phyloP scores from a whole-genome alignment of 2,113 vertebrate species.

The Microcebus ravelobensis region DNA sequence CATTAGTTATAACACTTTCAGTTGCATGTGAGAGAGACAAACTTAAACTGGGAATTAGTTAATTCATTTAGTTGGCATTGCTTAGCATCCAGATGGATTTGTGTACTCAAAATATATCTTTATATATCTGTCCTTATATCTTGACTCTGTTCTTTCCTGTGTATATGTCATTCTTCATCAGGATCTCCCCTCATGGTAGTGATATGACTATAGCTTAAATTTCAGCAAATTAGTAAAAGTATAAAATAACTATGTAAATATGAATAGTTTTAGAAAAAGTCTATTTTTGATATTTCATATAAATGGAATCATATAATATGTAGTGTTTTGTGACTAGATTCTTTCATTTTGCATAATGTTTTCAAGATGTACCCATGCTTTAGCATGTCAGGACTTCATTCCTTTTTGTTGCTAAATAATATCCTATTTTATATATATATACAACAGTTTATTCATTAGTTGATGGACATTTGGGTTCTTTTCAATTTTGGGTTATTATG shows the following conservation, averaged over 20 bases:
- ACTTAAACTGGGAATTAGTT: neutral
- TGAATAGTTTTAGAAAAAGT: neutral
- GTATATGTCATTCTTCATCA: neutral
- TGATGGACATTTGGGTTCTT: neutral
- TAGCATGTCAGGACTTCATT: neutral
- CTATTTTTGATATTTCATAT: neutral
- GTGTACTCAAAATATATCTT: constrained; percentile 16
- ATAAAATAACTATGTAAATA: neutral
- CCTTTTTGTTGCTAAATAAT: constrained; percentile 22
- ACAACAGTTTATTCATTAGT: neutral
- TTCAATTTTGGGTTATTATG: neutral
- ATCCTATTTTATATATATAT: neutral
- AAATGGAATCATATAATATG: neutral
- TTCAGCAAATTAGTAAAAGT: neutral
- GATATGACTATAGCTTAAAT: neutral
- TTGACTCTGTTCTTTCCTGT: neutral
- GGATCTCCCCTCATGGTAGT: neutral
- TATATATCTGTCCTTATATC: neutral
- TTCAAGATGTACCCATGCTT: neutral
- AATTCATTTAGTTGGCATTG: neutral
- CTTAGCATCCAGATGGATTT: neutral
- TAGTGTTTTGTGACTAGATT: neutral
- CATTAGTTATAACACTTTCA: neutral
- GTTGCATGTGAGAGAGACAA: neutral
- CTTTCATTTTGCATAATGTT: neutral